phyloP scores from a whole-genome alignment of 1,140 invertebrate species.

The Aphis gossypii region DNA sequence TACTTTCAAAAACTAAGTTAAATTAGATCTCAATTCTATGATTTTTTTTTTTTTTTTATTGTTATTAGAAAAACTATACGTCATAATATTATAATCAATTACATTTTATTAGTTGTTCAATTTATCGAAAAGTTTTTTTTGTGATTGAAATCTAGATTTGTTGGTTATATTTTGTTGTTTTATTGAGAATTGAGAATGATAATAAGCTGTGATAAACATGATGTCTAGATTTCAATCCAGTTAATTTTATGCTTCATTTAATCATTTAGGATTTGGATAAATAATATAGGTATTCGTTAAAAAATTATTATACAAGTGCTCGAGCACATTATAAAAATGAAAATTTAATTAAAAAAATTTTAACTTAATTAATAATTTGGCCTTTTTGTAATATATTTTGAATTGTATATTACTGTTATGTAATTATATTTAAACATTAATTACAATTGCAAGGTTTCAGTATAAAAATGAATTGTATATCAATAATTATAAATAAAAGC shows the following conservation, averaged over 20 bases:
- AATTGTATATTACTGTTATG: not conserved
- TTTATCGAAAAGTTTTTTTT: constrained; percentile 22
- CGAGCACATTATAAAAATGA: not conserved
- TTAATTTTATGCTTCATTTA: constrained; percentile 23
- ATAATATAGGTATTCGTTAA: not conserved
- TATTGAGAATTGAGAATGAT: not conserved
- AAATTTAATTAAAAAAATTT: not conserved
- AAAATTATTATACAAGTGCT: constrained; percentile 10
- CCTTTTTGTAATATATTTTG: not conserved
- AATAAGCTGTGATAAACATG: constrained; percentile 28
- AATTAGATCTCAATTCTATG: constrained; percentile 52
- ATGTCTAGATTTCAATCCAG: constrained; percentile 38
- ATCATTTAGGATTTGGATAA: constrained; percentile 18
- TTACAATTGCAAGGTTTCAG: constrained; percentile 13
- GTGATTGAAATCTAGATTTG: constrained; percentile 36
- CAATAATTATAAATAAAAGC: not conserved
- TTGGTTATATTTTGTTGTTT: constrained; percentile 30
- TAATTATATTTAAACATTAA: constrained; percentile 3
- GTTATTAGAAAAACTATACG: constrained; percentile 27
- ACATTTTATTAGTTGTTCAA: not conserved
- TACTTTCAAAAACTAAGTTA: constrained; percentile 46
- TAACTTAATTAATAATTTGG: not conserved
- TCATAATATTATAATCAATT: constrained; percentile 39
- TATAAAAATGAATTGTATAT: not conserved
- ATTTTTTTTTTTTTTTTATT: not conserved